A percentile compares a stretch with the other conserved stretches of the same genome.
Conservation (phyloP, 2,797 vertebrate genomes). For the Sebastes hopkinsi region DNA sequence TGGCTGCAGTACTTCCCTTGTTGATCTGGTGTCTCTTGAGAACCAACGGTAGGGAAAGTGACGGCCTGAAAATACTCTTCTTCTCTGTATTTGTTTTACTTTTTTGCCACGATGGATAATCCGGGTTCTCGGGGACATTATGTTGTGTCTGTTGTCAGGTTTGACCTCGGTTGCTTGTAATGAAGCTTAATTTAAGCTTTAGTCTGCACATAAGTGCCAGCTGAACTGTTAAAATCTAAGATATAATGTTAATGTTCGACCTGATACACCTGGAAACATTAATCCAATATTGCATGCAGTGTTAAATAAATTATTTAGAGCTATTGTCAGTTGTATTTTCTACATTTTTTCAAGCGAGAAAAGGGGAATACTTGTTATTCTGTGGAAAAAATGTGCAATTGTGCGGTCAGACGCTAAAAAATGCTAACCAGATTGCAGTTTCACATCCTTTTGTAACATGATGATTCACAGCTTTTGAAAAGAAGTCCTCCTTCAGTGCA, state of each 20-base stretch:
- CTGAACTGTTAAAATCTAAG: neutral
- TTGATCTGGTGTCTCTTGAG: conserved; percentile 49
- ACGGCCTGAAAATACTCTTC: neutral
- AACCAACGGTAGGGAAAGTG: conserved; percentile 42
- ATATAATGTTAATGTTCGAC: neutral
- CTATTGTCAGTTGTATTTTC: neutral
- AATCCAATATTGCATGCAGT: neutral
- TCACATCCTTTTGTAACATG: conserved; percentile 59
- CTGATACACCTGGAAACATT: neutral
- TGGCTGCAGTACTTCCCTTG: conserved; percentile 23
- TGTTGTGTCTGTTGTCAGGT: neutral
- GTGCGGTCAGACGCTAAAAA: conserved; percentile 57
- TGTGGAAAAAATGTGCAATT: conserved; percentile 58
- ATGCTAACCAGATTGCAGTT: conserved; percentile 67
- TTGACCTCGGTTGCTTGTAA: neutral
- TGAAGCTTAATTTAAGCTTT: neutral
- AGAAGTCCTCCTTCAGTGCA: conserved; percentile 11
- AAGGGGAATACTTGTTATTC: conserved; percentile 20
- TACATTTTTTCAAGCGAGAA: neutral
- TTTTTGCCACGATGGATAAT: neutral
- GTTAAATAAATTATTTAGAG: no score
- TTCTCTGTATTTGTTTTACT: neutral
- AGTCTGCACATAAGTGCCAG: neutral
- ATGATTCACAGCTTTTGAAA: conserved; percentile 59
- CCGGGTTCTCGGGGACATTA: neutral